Base-by-base conservation (phyloP, 2,888 invertebrate species). In the Steinernema hermaphroditum region DNA sequence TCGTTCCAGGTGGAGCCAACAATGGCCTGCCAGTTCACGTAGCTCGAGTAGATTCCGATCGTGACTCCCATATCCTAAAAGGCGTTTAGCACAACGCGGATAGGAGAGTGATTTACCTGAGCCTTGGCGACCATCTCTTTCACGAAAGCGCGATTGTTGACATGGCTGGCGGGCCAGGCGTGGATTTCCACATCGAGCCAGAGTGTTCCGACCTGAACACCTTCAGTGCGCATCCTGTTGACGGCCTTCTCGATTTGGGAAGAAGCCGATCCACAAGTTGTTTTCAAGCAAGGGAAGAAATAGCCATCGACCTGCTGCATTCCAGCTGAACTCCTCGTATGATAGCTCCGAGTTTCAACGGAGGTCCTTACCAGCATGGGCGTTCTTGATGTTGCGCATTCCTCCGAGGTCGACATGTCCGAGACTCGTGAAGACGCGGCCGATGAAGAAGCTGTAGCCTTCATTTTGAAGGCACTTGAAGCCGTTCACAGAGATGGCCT, bases 151-250 rank as follows among this genome's bases (percentile, higher is more conserved):
- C 76, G 74, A 72, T 81, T 81, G 70, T 70, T 62, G 34, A 70
- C 71, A 41, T 75, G 70, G 70, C 76, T 74, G 19, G 76, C 70
- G 24, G 80, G 75, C 81, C 81, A 81, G 9, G 76, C 76, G 46
- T 75, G 72, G 29, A 75, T 57, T 72, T 80, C 80, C 49, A 80
- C 76, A 69, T 80, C 80, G 37, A 80, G 77, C 78, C 78, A 78
- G 50, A 78, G 70, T 12, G 72, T 75, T 0, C 72, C 73, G 37
- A 77, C 72, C 14, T 75, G 57, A 16, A 76, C 75, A 27, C 76
- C 76, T 4, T 73, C 77, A 29, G 75, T 70, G 29, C 62, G 43
- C 19, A 77, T 57, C 68, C 49, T 71, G 71, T 77, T 69, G 50
- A 78, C 22, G 22, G 77, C 57, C 19, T 72, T 71, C 29, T 74